Evolutionary conservation across 2,797 vertebrate species (phyloP).

Genomic region (Myiotriccus ornatus): DNA sequence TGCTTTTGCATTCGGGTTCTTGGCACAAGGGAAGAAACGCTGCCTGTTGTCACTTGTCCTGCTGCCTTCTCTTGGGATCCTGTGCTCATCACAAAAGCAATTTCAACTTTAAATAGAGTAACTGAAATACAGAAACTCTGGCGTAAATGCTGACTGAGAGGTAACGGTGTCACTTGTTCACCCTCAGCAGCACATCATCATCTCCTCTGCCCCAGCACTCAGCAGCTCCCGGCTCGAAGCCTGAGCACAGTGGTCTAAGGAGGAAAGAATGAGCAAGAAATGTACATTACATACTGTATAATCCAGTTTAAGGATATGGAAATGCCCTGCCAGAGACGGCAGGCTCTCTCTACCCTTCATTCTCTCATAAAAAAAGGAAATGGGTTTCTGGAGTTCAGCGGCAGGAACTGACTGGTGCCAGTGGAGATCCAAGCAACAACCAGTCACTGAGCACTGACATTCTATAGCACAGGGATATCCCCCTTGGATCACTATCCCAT

Average conservation of each 20-base stretch:
- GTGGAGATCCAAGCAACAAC: accelerated
- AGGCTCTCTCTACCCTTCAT: accelerated
- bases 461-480: neutral
- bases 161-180: neutral
- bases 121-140: neutral
- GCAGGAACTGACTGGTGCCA: neutral
- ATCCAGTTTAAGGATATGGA: neutral
- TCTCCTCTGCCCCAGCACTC: neutral
- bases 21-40: neutral
- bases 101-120: neutral
- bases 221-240: neutral
- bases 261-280: neutral
- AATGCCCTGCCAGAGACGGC: neutral
- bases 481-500: no score
- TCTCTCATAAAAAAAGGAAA: neutral
- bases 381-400: neutral
- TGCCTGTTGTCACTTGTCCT: neutral
- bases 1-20: neutral
- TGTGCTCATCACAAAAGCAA: neutral
- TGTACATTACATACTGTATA: accelerated
- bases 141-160: accelerated
- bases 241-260: neutral
- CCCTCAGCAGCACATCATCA: neutral
- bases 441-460: neutral
- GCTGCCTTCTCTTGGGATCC: neutral